phyloP scores from a whole-genome alignment of 2,113 vertebrate genomes.

The Zosterops lateralis region DNA sequence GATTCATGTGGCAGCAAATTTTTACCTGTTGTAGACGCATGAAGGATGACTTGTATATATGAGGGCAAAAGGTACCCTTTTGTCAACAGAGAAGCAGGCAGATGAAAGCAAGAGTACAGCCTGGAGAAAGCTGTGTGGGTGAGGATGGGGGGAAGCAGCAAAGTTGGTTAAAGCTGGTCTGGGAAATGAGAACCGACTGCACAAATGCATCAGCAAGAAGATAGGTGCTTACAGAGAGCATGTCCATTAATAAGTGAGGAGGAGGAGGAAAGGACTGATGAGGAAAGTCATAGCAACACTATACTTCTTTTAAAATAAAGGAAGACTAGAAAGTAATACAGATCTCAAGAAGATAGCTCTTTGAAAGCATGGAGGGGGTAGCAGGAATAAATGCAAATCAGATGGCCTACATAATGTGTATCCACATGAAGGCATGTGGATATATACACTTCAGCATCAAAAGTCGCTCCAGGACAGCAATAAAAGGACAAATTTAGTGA shows the following conservation, averaged over 20 bases:
- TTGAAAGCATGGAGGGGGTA: neutral
- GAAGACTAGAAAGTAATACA: neutral
- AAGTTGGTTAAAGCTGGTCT: neutral
- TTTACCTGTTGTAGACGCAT: neutral
- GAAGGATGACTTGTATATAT: neutral
- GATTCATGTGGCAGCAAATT: neutral
- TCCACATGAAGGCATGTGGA: neutral
- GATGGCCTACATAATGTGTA: fast-evolving
- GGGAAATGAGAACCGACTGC: neutral
- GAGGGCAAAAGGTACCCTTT: neutral
- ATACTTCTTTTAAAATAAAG: neutral
- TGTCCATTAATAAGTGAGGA: neutral
- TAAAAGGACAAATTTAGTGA: neutral
- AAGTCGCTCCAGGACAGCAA: neutral
- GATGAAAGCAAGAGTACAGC: neutral
- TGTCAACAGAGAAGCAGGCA: neutral
- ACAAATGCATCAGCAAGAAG: neutral
- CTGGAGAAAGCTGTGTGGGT: neutral
- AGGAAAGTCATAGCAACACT: neutral
- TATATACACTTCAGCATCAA: neutral
- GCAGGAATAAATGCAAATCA: neutral
- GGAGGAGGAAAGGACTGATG: neutral
- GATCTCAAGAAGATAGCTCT: neutral
- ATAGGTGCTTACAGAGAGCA: fast-evolving
- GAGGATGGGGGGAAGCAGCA: neutral